Base-by-base conservation (phyloP, 2,113 vertebrate species). In the Nipponia nippon region DNA sequence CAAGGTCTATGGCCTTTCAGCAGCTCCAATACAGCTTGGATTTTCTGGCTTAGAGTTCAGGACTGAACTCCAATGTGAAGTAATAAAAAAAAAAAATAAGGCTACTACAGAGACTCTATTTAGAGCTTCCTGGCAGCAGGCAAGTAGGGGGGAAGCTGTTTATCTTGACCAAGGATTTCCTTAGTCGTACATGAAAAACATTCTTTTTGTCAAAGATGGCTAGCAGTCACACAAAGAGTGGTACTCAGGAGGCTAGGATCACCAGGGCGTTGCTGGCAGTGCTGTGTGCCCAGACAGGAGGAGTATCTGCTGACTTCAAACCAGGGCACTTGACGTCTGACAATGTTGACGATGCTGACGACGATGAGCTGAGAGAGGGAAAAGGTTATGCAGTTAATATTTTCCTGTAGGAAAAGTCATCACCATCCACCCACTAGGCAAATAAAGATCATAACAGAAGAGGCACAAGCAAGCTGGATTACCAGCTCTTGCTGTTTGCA, bases 91-190 rank as follows among this genome's bases (percentile, higher is more conserved):
- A 26, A 42, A 23, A 8, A 87, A 32, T 3, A 58, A 73, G 15
- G 50, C 61, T 42, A 80, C 93, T 92, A 98, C 97, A 98, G 98
- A 98, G 95, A 36, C 30, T 92, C 96, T 78, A 98, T 98, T 98
- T 97, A 98, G 97, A 96, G 70, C 94, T 97, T 96, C 59, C 95
- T 98, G 98, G 97, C 97, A 98, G 87, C 92, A 94, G 63, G 78
- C 46, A 32, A 40, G 70, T 30, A 77, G 70, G 5, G 22, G 52
- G 84, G 78, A 69, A 95, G 61, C 90, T 98, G 96, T 97, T 98
- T 95, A 82, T 95, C 97, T 96, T 96, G 96, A 97, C 69, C 96
- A 89, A 97, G 78, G 96, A 93, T 97, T 98, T 98, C 96, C 96
- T 98, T 73, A 95, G 91, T 72, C 29, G 17, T 91, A 95, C 78